Percentiles rank a stretch among this genome's conserved stretches.
Evolutionary conservation across 2,888 invertebrate genomes (phyloP).

Genomic region (Cylloceria caligata): DNA sequence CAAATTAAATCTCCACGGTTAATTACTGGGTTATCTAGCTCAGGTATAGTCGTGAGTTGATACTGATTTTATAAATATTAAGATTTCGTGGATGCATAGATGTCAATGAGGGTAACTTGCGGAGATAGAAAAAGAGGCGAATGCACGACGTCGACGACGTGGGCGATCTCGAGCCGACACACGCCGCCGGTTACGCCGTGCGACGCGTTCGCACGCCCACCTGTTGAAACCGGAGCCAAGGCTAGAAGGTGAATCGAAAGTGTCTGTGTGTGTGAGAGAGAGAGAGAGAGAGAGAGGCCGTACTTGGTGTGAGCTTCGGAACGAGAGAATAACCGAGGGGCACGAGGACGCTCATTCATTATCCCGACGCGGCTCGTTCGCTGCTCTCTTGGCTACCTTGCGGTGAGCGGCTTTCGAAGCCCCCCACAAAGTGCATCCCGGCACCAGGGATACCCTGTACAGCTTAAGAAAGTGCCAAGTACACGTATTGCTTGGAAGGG

Average conservation of each 20-base stretch:
- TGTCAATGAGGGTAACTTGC: constrained; percentile 40
- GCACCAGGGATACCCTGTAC: neutral
- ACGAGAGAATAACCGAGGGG: constrained; percentile 49
- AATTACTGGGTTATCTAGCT: neutral
- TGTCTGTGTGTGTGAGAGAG: constrained; percentile 33
- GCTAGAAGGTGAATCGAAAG: constrained; percentile 76
- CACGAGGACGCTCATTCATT: constrained; percentile 71
- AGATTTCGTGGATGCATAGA: constrained; percentile 48
- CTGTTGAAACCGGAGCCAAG: constrained; percentile 82
- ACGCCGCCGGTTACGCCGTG: constrained; percentile 73
- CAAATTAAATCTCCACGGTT: neutral
- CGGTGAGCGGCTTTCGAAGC: constrained; percentile 37
- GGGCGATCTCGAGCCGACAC: constrained; percentile 72
- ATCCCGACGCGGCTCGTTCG: constrained; percentile 64
- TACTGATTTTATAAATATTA: neutral
- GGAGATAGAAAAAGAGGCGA: constrained; percentile 36
- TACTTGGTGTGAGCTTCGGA: constrained; percentile 52
- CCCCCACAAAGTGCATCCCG: constrained; percentile 2
- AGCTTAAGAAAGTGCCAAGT: constrained; percentile 6
- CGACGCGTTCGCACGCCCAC: constrained; percentile 81
- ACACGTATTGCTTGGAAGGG: neutral
- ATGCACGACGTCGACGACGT: constrained; percentile 63
- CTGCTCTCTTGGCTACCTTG: constrained; percentile 53
- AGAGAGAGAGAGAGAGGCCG: constrained; percentile 49
- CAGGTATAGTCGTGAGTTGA: neutral